These are phyloP conservation scores for Calephelis virginiensis DNA, from an alignment of 1,140 invertebrate species.

Conservation along the genomic window DNA sequence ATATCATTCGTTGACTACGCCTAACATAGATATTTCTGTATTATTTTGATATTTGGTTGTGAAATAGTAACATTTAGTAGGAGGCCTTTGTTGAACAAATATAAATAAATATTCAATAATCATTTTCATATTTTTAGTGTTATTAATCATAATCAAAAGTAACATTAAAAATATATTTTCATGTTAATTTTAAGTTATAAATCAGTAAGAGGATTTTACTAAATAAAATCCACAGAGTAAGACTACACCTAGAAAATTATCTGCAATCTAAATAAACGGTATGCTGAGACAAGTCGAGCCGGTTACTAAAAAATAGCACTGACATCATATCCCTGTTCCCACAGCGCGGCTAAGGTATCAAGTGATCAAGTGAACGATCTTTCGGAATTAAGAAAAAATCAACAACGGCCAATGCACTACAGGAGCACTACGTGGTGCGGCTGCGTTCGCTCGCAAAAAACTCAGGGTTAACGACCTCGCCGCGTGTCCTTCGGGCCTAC, in stretches of 20 bases:
- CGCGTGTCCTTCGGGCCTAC: constrained; percentile 66
- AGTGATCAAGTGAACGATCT: constrained; percentile 63
- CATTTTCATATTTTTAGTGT: too few species aligned
- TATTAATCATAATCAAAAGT: too few species aligned
- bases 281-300: constrained; percentile 38
- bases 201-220: not conserved
- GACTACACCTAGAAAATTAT: constrained; percentile 28
- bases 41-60: too few species aligned
- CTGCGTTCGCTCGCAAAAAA: constrained; percentile 68
- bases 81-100: too few species aligned
- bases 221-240: constrained; percentile 1
- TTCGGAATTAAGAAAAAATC: constrained; percentile 52
- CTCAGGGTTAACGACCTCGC: constrained; percentile 63
- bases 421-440: constrained; percentile 57
- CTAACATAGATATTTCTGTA: too few species aligned
- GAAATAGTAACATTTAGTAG: too few species aligned
- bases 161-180: too few species aligned
- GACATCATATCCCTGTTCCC: constrained; percentile 68
- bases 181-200: not conserved
- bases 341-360: constrained; percentile 45
- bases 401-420: constrained; percentile 65
- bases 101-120: too few species aligned
- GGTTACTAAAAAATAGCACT: constrained; percentile 49
- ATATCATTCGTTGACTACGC: too few species aligned
- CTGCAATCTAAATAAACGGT: constrained; percentile 47